Conservation (phyloP, 2,113 vertebrate species). For the Syngnathus typhle region DNA sequence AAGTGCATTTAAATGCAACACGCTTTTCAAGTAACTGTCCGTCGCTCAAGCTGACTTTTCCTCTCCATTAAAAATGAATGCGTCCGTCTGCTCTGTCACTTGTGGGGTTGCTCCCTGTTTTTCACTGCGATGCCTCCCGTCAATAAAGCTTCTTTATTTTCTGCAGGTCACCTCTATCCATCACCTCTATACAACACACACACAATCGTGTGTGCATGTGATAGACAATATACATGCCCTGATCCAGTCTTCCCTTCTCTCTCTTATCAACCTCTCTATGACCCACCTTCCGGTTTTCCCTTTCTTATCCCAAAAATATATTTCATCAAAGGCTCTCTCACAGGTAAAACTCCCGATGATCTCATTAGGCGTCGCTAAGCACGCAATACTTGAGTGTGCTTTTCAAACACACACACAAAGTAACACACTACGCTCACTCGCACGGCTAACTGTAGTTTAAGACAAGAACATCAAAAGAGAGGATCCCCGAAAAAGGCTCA, state of each 20-base stretch:
- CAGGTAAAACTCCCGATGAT: conserved; percentile 57
- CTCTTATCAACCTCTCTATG: conserved; percentile 37
- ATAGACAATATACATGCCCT: not conserved
- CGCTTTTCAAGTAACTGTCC: conserved; percentile 24
- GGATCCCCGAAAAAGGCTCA: conserved; percentile 39
- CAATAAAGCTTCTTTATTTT: conserved; percentile 43
- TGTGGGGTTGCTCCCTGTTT: conserved; percentile 16
- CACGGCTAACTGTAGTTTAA: conserved; percentile 9
- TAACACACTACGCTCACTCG: conserved; percentile 3
- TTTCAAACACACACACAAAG: conserved; percentile 17
- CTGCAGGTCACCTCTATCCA: conserved; percentile 44
- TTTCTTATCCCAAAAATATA: conserved; percentile 41
- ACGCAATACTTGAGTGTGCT: conserved; percentile 35
- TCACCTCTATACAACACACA: conserved; percentile 11
- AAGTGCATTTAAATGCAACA: conserved; percentile 19
- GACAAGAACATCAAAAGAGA: conserved; percentile 47
- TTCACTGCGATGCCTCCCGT: conserved; percentile 12
- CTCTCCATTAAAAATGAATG: conserved; percentile 57
- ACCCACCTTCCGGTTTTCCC: conserved; percentile 15
- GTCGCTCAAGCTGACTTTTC: conserved; percentile 34
- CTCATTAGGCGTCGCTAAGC: conserved; percentile 63
- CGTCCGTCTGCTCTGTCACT: conserved; percentile 48
- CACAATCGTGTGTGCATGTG: not conserved
- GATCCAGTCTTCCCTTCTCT: conserved; percentile 8
- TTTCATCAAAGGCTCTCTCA: conserved; percentile 57